These are phyloP conservation scores for Cyphomyrmex costatus DNA, from an alignment of 1,140 invertebrate species.

Conservation along the genomic window DNA sequence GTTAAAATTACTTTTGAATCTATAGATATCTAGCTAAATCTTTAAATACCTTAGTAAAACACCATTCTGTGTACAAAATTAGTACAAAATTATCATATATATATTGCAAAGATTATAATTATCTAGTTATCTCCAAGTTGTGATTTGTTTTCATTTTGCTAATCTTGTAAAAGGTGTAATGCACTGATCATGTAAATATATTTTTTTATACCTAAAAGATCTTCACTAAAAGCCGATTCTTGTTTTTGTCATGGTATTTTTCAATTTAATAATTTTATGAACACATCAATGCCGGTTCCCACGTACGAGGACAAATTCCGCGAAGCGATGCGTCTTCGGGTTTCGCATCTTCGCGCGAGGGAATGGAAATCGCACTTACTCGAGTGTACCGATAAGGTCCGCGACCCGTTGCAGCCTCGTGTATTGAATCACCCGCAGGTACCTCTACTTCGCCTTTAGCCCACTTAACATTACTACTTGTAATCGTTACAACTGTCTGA, in stretches of 20 bases:
- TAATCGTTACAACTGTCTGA: conserved; percentile 31
- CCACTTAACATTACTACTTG: conserved; percentile 65
- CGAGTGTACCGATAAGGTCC: conserved; percentile 67
- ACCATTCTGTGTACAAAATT: not conserved
- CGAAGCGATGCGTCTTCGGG: conserved; percentile 30
- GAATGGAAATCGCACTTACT: conserved; percentile 65
- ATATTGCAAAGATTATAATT: conserved; percentile 9
- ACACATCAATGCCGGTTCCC: conserved; percentile 32
- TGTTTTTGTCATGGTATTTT: not conserved
- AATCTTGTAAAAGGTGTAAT: not conserved
- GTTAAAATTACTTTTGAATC: no score
- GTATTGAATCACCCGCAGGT: conserved; percentile 57
- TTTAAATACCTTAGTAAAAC: no score
- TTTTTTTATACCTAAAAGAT: not conserved
- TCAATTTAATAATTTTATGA: conserved; percentile 3
- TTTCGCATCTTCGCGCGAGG: conserved; percentile 33
- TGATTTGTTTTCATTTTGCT: not conserved
- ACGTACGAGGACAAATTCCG: conserved; percentile 51
- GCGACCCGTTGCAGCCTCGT: conserved; percentile 68
- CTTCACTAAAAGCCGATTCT: not conserved
- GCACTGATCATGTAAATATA: not conserved
- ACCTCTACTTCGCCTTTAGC: conserved; percentile 63
- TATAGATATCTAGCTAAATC: no score
- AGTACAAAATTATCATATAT: not conserved
- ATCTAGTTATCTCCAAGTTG: not conserved